phyloP scores from a whole-genome alignment of 1,140 invertebrate genomes.

The Magallana angulata region DNA sequence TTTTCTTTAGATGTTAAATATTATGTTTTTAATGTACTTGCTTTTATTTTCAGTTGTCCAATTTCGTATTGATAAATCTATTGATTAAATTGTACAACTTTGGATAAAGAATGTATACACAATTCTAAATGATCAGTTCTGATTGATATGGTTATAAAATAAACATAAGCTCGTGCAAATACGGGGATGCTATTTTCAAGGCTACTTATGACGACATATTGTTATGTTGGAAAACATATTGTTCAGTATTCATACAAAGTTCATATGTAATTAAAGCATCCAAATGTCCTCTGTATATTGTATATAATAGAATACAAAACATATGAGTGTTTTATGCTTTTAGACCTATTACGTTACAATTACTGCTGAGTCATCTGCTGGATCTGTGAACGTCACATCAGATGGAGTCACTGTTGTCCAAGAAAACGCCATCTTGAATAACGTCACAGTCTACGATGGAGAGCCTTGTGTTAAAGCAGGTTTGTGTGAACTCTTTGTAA shows the following conservation, averaged over 20 bases:
- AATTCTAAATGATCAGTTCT: neutral
- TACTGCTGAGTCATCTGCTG: constrained; percentile 46
- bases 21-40: neutral
- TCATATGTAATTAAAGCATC: too few species aligned
- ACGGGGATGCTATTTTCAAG: too few species aligned
- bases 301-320: neutral
- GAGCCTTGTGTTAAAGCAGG: constrained; percentile 41
- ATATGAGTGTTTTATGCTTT: neutral
- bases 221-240: too few species aligned
- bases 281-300: neutral
- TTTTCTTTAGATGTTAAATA: neutral
- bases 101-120: neutral
- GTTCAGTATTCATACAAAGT: too few species aligned
- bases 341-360: constrained; percentile 60
- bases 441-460: constrained; percentile 48
- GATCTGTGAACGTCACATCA: constrained; percentile 48
- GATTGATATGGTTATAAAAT: too few species aligned
- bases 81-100: neutral
- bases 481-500: neutral
- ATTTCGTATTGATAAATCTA: neutral
- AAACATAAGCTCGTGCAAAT: too few species aligned
- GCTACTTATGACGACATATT: too few species aligned
- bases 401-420: constrained; percentile 58
- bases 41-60: neutral
- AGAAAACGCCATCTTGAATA: constrained; percentile 27